These are phyloP conservation scores for Calameuta filiformis DNA, from an alignment of 2,888 invertebrate genomes.

Conservation along the genomic window DNA sequence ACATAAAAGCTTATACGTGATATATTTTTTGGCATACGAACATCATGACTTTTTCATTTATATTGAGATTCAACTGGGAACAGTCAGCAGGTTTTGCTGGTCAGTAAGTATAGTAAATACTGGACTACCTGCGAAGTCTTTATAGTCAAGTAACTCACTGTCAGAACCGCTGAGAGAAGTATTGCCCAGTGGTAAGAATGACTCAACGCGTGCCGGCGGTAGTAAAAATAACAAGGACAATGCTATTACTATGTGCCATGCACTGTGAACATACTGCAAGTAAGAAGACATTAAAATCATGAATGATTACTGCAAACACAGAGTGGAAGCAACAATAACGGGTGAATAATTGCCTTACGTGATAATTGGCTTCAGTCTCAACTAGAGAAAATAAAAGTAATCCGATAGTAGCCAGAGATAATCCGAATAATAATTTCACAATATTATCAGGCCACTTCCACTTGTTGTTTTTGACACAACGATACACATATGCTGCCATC, in stretches of 20 bases:
- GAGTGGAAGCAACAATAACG: background rate
- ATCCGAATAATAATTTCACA: constrained; percentile 64
- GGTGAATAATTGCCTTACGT: constrained; percentile 44
- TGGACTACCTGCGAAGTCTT: constrained; percentile 43
- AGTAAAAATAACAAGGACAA: constrained; percentile 70
- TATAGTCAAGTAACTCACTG: constrained; percentile 46
- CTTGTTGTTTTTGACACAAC: constrained; percentile 42
- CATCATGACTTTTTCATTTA: constrained; percentile 9
- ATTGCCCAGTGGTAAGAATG: background rate
- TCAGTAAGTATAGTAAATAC: constrained; percentile 42
- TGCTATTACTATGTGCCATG: constrained; percentile 72
- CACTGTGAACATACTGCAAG: constrained; percentile 70
- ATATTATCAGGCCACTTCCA: constrained; percentile 44
- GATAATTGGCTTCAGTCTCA: constrained; percentile 72
- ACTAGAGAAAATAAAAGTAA: constrained; percentile 69
- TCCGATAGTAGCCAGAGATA: constrained; percentile 67
- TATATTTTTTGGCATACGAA: constrained; percentile 34
- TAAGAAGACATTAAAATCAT: constrained; percentile 3
- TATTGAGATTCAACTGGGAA: constrained; percentile 31
- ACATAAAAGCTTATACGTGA: constrained; percentile 30
- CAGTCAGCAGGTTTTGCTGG: constrained; percentile 34
- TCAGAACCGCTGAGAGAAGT: constrained; percentile 35
- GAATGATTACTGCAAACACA: background rate
- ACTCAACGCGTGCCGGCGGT: constrained; percentile 54
- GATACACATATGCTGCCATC: constrained; percentile 45